A percentile compares a stretch with the other conserved stretches of the same genome.
phyloP scores from a whole-genome alignment of 1,140 invertebrate genomes.

The Charaxes varanes region DNA sequence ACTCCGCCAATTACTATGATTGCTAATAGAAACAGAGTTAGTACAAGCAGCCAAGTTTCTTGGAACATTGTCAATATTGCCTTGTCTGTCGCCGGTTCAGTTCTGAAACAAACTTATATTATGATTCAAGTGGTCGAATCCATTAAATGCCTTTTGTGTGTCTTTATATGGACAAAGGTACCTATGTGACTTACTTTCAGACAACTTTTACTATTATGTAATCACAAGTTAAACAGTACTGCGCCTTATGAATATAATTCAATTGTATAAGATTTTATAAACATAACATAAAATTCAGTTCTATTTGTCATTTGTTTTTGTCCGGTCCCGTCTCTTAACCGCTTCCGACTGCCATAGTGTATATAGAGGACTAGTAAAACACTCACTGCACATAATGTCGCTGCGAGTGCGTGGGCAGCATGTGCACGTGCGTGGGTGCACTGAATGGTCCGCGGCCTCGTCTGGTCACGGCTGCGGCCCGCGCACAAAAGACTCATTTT shows the following conservation, averaged over 20 bases:
- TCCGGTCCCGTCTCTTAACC: no score
- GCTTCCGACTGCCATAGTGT: no score
- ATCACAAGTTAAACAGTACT: neutral
- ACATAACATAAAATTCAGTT: neutral
- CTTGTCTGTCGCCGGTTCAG: slow-evolving; percentile 64
- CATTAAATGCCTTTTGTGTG: no score
- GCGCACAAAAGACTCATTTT: no score
- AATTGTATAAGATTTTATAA: neutral
- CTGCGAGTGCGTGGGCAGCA: slow-evolving; percentile 61
- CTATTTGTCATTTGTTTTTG: neutral
- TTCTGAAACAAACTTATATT: slow-evolving; percentile 46
- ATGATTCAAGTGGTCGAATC: no score
- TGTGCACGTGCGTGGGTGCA: slow-evolving; percentile 54
- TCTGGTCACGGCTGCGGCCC: slow-evolving; percentile 57
- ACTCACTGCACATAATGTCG: slow-evolving; percentile 65
- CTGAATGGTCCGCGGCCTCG: slow-evolving; percentile 59
- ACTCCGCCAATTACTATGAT: slow-evolving; percentile 49
- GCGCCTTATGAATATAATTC: neutral
- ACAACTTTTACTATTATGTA: no score
- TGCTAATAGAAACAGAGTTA: slow-evolving; percentile 55
- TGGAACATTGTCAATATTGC: slow-evolving; percentile 65
- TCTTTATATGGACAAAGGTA: no score
- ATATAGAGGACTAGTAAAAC: no score
- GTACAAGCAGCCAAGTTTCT: slow-evolving; percentile 64
- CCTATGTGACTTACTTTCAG: neutral